Evolutionary conservation across 2,888 invertebrate species (phyloP).

Genomic region (Sphecodes monilicornis): DNA sequence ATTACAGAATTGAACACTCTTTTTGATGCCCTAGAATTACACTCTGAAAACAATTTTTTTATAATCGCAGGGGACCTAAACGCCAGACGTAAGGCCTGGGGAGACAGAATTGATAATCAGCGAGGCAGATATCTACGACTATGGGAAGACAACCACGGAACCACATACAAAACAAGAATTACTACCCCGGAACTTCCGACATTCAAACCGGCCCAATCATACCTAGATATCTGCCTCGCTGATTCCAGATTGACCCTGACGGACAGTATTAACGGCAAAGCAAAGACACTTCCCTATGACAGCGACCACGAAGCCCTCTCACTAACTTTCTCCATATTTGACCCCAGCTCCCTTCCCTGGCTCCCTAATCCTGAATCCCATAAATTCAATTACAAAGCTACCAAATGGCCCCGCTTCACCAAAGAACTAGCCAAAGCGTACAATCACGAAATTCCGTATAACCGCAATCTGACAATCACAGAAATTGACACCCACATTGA

Average conservation of each 20-base stretch:
- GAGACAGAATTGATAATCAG: not conserved
- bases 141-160: not conserved
- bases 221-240: not conserved
- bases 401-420: slow-evolving; percentile 6
- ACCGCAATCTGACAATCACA: not conserved
- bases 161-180: not conserved
- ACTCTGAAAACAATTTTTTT: not conserved
- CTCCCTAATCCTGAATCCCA: rapidly evolving
- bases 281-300: not conserved
- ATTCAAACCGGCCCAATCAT: not conserved
- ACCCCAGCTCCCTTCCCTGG: not conserved
- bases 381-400: not conserved
- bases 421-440: not conserved
- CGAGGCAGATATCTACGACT: not conserved
- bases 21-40: not conserved
- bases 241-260: not conserved
- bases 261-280: not conserved
- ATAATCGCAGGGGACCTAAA: slow-evolving; percentile 9
- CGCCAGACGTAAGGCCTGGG: not conserved
- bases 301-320: slow-evolving; percentile 6
- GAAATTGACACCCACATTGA: not conserved
- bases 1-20: not conserved
- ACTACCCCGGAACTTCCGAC: not conserved
- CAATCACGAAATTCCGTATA: not conserved
- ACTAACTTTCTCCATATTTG: not conserved